A percentile compares a stretch with the other conserved stretches of the same genome.
Conservation (phyloP, 1,140 invertebrate genomes). For the Drosophila kepulauana region DNA sequence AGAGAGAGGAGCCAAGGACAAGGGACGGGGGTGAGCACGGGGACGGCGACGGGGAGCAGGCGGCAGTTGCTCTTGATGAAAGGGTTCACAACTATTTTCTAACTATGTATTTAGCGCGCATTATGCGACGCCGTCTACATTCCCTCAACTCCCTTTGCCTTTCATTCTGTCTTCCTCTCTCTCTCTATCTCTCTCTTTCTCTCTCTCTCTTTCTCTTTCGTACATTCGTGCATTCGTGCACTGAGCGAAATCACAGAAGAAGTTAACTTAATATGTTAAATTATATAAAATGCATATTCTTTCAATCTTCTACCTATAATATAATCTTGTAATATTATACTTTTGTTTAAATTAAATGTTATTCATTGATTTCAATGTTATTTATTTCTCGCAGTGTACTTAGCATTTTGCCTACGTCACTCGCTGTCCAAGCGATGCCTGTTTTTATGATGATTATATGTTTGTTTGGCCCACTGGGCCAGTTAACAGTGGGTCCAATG, state of each 20-base stretch:
- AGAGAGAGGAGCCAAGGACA: background rate
- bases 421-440: constrained; percentile 51
- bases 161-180: background rate
- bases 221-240: background rate
- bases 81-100: constrained; percentile 82
- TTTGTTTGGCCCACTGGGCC: constrained; percentile 35
- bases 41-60: background rate
- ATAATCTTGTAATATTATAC: too few species aligned
- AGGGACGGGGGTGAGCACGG: background rate
- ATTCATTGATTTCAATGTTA: too few species aligned
- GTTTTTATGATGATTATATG: constrained; percentile 70
- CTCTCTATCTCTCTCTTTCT: background rate
- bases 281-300: too few species aligned
- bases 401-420: constrained; percentile 37
- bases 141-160: background rate
- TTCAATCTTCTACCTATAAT: too few species aligned
- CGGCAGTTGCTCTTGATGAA: constrained; percentile 66
- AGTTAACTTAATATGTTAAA: too few species aligned
- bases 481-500: constrained; percentile 40
- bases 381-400: constrained; percentile 29
- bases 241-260: background rate
- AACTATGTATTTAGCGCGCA: constrained; percentile 82
- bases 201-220: background rate
- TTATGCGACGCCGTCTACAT: constrained; percentile 52
- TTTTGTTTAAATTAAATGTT: too few species aligned